These are phyloP conservation scores for Oreotrochilus melanogaster DNA, from an alignment of 2,113 vertebrate genomes.

Conservation along the genomic window DNA sequence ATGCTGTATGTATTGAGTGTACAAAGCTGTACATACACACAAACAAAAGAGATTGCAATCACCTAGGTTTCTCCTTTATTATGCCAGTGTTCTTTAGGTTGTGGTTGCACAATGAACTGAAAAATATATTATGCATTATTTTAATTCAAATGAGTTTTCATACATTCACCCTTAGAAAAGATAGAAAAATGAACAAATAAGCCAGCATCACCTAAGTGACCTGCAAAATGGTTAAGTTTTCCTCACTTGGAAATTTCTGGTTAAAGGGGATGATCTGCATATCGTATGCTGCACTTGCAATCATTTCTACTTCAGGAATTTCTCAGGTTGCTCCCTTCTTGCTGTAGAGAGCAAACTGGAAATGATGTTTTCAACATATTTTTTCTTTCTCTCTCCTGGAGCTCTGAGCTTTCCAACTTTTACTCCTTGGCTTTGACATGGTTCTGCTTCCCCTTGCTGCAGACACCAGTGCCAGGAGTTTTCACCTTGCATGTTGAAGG, in stretches of 20 bases:
- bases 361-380: accelerated
- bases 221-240: background rate
- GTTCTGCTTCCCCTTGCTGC: background rate
- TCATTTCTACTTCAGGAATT: background rate
- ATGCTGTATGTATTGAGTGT: background rate
- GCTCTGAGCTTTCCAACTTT: background rate
- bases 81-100: background rate
- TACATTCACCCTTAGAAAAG: background rate
- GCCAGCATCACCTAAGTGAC: background rate
- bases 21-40: background rate
- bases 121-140: background rate
- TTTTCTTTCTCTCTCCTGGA: background rate
- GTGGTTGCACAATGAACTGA: background rate
- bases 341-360: background rate
- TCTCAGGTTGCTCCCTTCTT: background rate
- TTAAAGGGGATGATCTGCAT: background rate
- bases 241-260: background rate
- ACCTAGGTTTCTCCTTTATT: background rate
- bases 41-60: background rate
- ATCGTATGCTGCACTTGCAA: background rate
- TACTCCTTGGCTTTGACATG: background rate
- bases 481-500: background rate
- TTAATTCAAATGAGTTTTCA: background rate
- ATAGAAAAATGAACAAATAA: background rate
- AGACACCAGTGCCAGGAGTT: background rate